Evolutionary conservation across 2,888 invertebrate genomes (phyloP).

Genomic region (Cordylochernes scorpioides): DNA sequence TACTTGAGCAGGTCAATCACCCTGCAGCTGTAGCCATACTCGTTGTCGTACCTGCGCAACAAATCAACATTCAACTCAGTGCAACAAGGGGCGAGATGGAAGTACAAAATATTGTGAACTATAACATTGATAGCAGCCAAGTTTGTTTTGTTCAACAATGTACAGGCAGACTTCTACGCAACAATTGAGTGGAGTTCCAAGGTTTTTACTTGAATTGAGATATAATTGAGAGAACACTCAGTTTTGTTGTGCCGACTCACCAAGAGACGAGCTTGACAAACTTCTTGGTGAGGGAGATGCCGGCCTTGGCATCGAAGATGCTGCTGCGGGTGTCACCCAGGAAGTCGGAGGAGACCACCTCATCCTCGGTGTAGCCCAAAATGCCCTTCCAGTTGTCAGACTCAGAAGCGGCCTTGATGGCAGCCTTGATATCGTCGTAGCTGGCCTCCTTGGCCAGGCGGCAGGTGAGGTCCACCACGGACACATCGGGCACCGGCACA

Average conservation of each 20-base stretch:
- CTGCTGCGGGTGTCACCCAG: conserved; percentile 67
- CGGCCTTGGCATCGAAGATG: conserved; percentile 88
- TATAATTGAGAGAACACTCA: too few relatives aligned
- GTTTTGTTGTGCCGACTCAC: too few relatives aligned
- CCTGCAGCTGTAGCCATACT: conserved; percentile 88
- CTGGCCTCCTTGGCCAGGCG: conserved; percentile 24
- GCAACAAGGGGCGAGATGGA: too few relatives aligned
- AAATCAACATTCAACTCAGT: too few relatives aligned
- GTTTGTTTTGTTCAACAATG: too few relatives aligned
- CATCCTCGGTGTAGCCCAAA: conserved; percentile 30
- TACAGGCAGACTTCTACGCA: too few relatives aligned
- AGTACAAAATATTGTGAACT: too few relatives aligned
- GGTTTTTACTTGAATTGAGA: too few relatives aligned
- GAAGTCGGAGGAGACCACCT: conserved; percentile 83
- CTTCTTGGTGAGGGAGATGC: conserved; percentile 70
- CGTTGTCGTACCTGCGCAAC: conserved; percentile 58
- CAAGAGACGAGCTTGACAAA: conserved; percentile 95
- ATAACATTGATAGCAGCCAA: too few relatives aligned
- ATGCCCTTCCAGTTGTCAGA: conserved; percentile 26
- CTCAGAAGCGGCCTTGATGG: conserved; percentile 26
- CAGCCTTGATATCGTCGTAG: conserved; percentile 28
- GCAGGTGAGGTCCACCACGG: conserved; percentile 87
- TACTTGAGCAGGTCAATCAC: conserved; percentile 86
- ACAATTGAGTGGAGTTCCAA: too few relatives aligned
- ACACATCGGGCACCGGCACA: conserved; percentile 86